These are phyloP conservation scores for Burhinus bistriatus DNA, from an alignment of 2,113 vertebrate species.

Conservation along the genomic window DNA sequence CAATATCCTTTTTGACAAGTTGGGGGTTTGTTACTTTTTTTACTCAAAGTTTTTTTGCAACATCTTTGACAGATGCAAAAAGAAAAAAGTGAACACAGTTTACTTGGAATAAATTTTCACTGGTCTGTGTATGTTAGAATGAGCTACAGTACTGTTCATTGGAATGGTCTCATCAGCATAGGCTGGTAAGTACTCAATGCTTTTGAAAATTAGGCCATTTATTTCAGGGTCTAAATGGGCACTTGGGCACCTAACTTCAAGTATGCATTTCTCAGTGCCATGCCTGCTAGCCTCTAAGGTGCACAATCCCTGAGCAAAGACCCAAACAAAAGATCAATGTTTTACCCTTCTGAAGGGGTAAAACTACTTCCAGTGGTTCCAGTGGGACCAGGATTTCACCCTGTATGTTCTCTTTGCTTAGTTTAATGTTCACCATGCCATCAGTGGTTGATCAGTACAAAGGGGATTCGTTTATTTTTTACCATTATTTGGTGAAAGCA, in stretches of 20 bases:
- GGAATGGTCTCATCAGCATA: neutral
- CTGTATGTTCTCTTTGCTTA: neutral
- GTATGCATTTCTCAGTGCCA: neutral
- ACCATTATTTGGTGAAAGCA: neutral
- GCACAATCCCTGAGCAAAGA: neutral
- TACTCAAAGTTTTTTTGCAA: neutral
- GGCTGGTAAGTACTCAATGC: neutral
- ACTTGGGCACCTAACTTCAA: neutral
- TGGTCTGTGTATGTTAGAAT: neutral
- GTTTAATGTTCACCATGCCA: neutral
- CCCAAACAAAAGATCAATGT: neutral
- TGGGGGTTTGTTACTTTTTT: neutral
- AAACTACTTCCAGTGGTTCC: neutral
- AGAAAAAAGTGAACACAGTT: neutral
- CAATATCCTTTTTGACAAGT: neutral
- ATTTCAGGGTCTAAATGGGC: neutral
- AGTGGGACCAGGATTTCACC: neutral
- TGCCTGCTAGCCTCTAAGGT: neutral
- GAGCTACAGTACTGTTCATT: neutral
- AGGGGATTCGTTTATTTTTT: neutral
- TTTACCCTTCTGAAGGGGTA: neutral
- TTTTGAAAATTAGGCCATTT: neutral
- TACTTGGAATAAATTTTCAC: neutral
- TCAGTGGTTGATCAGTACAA: neutral
- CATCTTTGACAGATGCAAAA: neutral